A percentile compares a stretch with the other conserved stretches of the same genome.
Conservation (phyloP, 2,113 vertebrate species). For the Pampusana beccarii region DNA sequence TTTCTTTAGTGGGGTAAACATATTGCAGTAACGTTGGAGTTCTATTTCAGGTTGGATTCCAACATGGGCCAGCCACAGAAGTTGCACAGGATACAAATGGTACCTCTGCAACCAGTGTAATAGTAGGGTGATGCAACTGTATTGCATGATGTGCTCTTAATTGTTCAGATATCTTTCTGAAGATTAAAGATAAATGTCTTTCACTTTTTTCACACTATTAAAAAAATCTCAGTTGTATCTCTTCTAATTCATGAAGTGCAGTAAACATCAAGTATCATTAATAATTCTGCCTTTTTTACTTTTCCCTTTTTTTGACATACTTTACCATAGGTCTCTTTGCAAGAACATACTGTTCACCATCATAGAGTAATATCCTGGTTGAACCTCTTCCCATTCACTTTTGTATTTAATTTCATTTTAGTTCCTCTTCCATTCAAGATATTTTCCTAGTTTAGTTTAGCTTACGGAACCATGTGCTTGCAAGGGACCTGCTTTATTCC, state of each 20-base stretch:
- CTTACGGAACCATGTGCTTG: background rate
- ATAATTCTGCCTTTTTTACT: background rate
- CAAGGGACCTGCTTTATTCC: background rate
- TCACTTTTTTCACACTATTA: background rate
- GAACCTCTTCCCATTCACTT: background rate
- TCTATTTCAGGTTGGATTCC: background rate
- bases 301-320: background rate
- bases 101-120: background rate
- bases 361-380: background rate
- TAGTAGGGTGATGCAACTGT: background rate
- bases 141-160: background rate
- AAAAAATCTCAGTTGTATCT: background rate
- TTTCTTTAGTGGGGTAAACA: background rate
- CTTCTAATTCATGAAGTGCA: background rate
- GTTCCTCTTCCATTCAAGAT: background rate
- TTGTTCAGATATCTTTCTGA: background rate
- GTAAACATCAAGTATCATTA: background rate
- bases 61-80: background rate
- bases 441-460: background rate
- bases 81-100: background rate
- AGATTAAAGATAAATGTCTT: background rate
- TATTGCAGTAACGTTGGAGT: background rate
- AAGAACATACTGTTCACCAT: background rate
- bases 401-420: background rate
- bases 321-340: background rate